Conservation (phyloP, 2,888 invertebrate genomes). For the Eupithecia dodoneata region DNA sequence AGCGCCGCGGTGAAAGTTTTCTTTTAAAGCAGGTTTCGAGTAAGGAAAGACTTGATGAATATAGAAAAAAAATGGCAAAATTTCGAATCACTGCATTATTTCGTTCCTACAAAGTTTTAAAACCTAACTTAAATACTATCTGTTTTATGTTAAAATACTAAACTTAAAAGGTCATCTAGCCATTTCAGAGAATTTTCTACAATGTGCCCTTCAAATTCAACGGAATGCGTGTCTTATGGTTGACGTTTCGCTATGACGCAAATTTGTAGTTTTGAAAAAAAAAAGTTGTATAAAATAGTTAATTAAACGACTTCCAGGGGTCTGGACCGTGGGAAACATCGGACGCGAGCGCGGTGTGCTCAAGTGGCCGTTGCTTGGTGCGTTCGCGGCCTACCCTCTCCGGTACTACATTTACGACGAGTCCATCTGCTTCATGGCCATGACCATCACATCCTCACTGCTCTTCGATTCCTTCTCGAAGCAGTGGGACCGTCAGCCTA, state of each 20-base stretch:
- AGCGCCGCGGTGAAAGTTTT: background rate
- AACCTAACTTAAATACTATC: too few relatives aligned
- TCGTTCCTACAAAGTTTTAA: too few relatives aligned
- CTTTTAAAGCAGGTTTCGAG: background rate
- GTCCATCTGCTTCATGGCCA: slow-evolving; percentile 87
- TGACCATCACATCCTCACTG: slow-evolving; percentile 87
- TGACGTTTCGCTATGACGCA: too few relatives aligned
- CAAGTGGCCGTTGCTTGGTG: slow-evolving; percentile 87
- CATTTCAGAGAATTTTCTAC: too few relatives aligned
- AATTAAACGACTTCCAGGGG: slow-evolving; percentile 83
- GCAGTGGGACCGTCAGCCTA: slow-evolving; percentile 89
- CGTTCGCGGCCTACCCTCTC: slow-evolving; percentile 87
- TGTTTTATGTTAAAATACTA: too few relatives aligned
- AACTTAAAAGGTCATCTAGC: too few relatives aligned
- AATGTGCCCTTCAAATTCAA: too few relatives aligned
- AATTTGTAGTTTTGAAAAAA: too few relatives aligned
- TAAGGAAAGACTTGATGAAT: background rate
- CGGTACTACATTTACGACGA: slow-evolving; percentile 90
- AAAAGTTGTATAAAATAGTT: too few relatives aligned
- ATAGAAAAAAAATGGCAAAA: too few relatives aligned
- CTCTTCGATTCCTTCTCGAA: slow-evolving; percentile 91
- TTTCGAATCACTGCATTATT: too few relatives aligned
- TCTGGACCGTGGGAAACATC: slow-evolving; percentile 95
- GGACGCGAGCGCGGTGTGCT: slow-evolving; percentile 91
- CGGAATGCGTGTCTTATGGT: too few relatives aligned